Evolutionary conservation across 2,888 invertebrate genomes (phyloP), one percentile per base, ranked within the genome.

Genomic region (Calliopum simillimum): DNA sequence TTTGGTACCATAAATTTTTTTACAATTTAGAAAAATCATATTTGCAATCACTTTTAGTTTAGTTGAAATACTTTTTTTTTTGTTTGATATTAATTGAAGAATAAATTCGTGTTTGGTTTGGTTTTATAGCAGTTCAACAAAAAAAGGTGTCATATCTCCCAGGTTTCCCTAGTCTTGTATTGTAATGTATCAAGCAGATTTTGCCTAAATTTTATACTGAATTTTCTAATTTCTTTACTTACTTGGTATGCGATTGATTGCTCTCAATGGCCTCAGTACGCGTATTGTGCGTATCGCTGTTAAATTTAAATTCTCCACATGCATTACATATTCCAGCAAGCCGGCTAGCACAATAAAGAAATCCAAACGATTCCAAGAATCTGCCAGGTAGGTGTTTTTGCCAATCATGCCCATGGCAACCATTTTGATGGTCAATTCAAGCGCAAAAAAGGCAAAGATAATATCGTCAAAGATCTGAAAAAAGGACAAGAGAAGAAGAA

Each of bases 211-310:
- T n/a, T 25, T 11, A 44, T 21, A 6, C 5, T 14, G 19, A 44
- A 12, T 13, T 19, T 13, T 11, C 53, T 46, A 56, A 14, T 23
- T 19, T 41, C 16, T 43, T 4, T 41, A 78, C 96, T 95, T 89
- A 96, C 99, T 99, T 85, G 99, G 99, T 91, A 99, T 99, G 86
- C 99, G 92, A 90, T 99, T 99, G 88, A 99, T 99, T 75, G 99
- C 99, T 79, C 99, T 89, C 77, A 99, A 89, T 61, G 99, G 99
- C 84, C 99, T 89, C 75, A 99, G 89, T 75, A 99, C 99, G 84
- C 99, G 91, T 84, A 99, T 98, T 75, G 99, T 99, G 82, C 99
- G 90, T 85, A 99, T 99, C 70, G 99, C 98, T 74, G 99, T 97
- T 85, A 99, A 89, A 88, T 99, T 99, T 87, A 99, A 94, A 88